A percentile compares a stretch with the other conserved stretches of the same genome.
phyloP scores from a whole-genome alignment of 1,140 invertebrate species.

The Drosophila kanapiae region DNA sequence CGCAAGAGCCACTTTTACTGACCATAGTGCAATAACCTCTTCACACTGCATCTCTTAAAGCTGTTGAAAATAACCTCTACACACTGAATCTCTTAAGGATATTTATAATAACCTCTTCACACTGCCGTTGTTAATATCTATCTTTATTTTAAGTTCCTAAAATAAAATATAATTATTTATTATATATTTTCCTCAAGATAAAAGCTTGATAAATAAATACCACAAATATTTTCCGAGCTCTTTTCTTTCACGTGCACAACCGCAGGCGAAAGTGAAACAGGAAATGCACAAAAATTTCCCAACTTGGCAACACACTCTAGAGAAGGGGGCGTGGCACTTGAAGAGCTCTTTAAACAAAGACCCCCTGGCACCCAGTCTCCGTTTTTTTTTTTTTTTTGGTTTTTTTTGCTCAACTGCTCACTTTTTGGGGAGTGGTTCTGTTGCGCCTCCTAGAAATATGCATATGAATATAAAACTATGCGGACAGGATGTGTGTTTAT shows the following conservation, averaged over 20 bases:
- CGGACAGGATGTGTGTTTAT: slow-evolving; percentile 49
- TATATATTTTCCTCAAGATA: neutral
- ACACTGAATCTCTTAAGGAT: too few relatives aligned
- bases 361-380: neutral
- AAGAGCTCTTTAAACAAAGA: slow-evolving; percentile 67
- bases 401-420: slow-evolving; percentile 36
- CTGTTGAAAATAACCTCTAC: too few relatives aligned
- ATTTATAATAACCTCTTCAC: too few relatives aligned
- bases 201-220: neutral
- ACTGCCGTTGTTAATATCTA: too few relatives aligned
- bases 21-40: too few relatives aligned
- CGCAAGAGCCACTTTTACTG: too few relatives aligned
- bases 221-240: too few relatives aligned
- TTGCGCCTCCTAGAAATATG: slow-evolving; percentile 44
- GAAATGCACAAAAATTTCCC: slow-evolving; percentile 28
- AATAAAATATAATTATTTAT: neutral
- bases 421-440: slow-evolving; percentile 1
- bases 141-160: too few relatives aligned
- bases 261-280: slow-evolving; percentile 38
- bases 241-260: slow-evolving; percentile 8
- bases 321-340: slow-evolving; percentile 29
- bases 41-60: too few relatives aligned
- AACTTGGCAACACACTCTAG: slow-evolving; percentile 26
- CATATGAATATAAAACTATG: slow-evolving; percentile 82
- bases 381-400: too few relatives aligned